Evolutionary conservation across 1,140 invertebrate genomes (phyloP).

Genomic region (Oedothorax gibbosus): DNA sequence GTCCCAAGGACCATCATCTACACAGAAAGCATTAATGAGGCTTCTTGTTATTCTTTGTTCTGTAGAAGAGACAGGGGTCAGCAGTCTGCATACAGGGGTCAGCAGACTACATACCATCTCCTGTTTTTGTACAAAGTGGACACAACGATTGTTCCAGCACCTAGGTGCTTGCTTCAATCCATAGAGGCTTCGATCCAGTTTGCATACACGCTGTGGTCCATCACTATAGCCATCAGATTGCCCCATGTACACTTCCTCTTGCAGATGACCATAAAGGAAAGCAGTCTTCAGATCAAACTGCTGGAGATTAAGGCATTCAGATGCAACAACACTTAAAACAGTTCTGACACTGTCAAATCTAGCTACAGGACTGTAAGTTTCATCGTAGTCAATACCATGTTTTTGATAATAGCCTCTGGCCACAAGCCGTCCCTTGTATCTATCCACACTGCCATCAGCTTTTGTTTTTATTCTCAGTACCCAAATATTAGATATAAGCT

Average conservation of each 20-base stretch:
- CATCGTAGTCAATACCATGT: conserved; percentile 66
- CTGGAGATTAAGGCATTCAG: conserved; percentile 17
- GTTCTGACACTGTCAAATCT: conserved; percentile 55
- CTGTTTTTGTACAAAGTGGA: conserved; percentile 1
- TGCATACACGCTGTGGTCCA: conserved; percentile 59
- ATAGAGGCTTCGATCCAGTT: conserved; percentile 68
- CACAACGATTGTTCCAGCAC: conserved; percentile 67
- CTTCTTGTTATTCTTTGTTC: not conserved
- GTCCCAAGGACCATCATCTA: conserved; percentile 70
- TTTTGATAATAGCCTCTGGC: too few species aligned
- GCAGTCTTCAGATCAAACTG: conserved; percentile 64
- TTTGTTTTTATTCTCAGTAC: too few species aligned
- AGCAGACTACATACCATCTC: not conserved
- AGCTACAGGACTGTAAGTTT: conserved; percentile 64
- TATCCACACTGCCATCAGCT: too few species aligned
- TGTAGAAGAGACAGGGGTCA: conserved; percentile 54
- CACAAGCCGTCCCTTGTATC: too few species aligned
- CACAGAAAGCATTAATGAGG: conserved; percentile 69
- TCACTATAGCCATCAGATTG: conserved; percentile 66
- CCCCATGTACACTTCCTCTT: conserved; percentile 61
- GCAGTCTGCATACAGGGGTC: too few species aligned
- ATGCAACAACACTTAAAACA: conserved; percentile 9
- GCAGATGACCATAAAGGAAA: conserved; percentile 63
- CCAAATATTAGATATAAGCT: too few species aligned
- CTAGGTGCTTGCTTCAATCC: conserved; percentile 69